Evolutionary conservation across 2,113 vertebrate genomes (phyloP).

Genomic region (Epinephelus moara): DNA sequence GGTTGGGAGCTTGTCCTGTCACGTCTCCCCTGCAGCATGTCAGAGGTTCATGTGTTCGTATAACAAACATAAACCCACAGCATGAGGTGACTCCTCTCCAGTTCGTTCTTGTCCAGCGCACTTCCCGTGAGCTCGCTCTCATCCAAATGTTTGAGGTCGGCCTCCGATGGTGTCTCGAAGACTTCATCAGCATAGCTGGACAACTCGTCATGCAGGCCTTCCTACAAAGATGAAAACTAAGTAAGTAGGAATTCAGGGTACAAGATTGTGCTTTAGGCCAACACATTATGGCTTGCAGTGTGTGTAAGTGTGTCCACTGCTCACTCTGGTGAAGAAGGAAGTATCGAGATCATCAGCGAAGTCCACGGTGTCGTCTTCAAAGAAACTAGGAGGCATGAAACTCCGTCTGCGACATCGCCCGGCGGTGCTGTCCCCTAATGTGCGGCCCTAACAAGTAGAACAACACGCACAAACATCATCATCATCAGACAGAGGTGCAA

Average conservation of each 20-base stretch:
- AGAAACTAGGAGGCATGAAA: slow-evolving; percentile 93
- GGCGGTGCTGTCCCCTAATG: slow-evolving; percentile 85
- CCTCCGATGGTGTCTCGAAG: slow-evolving; percentile 93
- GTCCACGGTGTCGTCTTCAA: slow-evolving; percentile 94
- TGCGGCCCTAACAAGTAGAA: slow-evolving; percentile 87
- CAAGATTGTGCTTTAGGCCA: not conserved
- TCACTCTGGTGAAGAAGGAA: slow-evolving; percentile 97
- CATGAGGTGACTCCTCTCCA: slow-evolving; percentile 95
- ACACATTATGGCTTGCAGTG: not conserved
- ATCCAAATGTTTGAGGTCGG: slow-evolving; percentile 86
- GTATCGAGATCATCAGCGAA: slow-evolving; percentile 96
- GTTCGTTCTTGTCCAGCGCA: slow-evolving; percentile 90
- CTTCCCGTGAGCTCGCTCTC: slow-evolving; percentile 90
- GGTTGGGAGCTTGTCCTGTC: not conserved
- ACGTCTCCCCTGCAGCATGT: not conserved
- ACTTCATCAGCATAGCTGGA: slow-evolving; percentile 95
- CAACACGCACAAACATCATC: not conserved
- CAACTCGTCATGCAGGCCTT: slow-evolving; percentile 92
- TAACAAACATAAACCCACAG: slow-evolving; percentile 86
- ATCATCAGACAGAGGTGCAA: not conserved
- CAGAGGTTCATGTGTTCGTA: not conserved
- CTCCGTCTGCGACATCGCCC: slow-evolving; percentile 88
- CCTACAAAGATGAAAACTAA: slow-evolving; percentile 80
- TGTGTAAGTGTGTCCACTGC: slow-evolving; percentile 18
- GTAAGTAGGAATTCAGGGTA: not conserved